Percentiles rank a stretch among this genome's conserved stretches.
Conservation (phyloP, 2,113 vertebrate genomes). For the Mola mola region DNA sequence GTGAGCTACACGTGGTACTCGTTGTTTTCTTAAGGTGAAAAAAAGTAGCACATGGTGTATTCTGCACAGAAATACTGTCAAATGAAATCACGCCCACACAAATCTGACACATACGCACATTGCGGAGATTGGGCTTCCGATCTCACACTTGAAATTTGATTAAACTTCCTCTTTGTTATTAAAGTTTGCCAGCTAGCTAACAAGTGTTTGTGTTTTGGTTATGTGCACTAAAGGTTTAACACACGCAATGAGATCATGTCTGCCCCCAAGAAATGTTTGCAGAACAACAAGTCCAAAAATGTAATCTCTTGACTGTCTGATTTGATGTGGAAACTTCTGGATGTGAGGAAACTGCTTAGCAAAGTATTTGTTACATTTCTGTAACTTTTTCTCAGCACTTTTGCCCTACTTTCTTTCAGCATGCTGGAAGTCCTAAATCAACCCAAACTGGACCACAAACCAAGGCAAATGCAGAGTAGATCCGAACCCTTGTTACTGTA, state of each 20-base stretch:
- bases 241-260: constrained; percentile 28
- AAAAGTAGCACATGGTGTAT: too few species aligned
- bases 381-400: constrained; percentile 26
- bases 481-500: constrained; percentile 61
- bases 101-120: background rate
- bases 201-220: constrained; percentile 10
- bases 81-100: constrained; percentile 12
- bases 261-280: constrained; percentile 25
- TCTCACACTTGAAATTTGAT: constrained; percentile 19
- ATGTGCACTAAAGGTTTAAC: constrained; percentile 12
- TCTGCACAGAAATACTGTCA: too few species aligned
- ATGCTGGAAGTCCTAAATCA: constrained; percentile 24
- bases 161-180: constrained; percentile 29
- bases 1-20: background rate
- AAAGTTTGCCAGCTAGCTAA: constrained; percentile 4
- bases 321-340: constrained; percentile 13
- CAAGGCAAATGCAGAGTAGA: constrained; percentile 39
- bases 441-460: constrained; percentile 51
- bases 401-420: constrained; percentile 17
- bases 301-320: background rate
- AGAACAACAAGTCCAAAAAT: background rate
- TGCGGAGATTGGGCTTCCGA: constrained; percentile 1
- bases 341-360: constrained; percentile 21
- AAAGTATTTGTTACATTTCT: constrained; percentile 22
- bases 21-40: too few species aligned